Conservation (phyloP, 2,797 vertebrate genomes). For the Apogon talboti region DNA sequence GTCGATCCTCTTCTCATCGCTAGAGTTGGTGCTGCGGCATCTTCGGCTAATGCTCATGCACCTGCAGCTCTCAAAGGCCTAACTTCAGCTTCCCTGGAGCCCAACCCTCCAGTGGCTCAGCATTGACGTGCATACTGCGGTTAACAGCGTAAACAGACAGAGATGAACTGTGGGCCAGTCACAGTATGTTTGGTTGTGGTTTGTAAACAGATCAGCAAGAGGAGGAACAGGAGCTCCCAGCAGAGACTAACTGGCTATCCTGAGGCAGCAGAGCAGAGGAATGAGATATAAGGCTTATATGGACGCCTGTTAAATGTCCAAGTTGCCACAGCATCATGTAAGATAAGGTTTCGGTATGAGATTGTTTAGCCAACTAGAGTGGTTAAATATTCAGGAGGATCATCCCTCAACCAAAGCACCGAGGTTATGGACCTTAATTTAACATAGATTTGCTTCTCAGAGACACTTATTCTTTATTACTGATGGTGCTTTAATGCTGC, state of each 20-base stretch:
- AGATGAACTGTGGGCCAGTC: conserved; percentile 68
- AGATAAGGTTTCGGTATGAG: conserved; percentile 68
- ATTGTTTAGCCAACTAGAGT: conserved; percentile 48
- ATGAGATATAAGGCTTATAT: conserved; percentile 69
- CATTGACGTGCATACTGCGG: conserved; percentile 61
- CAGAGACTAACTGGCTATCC: conserved; percentile 60
- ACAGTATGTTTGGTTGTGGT: conserved; percentile 68
- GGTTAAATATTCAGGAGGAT: conserved; percentile 29
- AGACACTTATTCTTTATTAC: conserved; percentile 6
- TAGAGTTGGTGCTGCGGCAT: conserved; percentile 23
- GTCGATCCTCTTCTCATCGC: conserved; percentile 43
- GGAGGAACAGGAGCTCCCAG: conserved; percentile 74
- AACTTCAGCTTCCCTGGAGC: conserved; percentile 41
- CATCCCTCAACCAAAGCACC: conserved; percentile 31
- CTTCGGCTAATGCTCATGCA: conserved; percentile 54
- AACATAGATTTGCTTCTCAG: conserved; percentile 9
- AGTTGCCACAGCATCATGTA: conserved; percentile 41
- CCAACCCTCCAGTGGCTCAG: conserved; percentile 52
- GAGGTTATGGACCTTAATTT: conserved; percentile 29
- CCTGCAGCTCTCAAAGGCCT: conserved; percentile 64
- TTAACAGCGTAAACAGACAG: conserved; percentile 74
- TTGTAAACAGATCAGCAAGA: conserved; percentile 81
- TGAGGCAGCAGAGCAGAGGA: conserved; percentile 43
- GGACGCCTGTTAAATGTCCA: conserved; percentile 66
- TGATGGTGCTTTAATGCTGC: neutral